Evolutionary conservation across 1,140 invertebrate species (phyloP), one percentile per base, ranked within the genome.

Genomic region (Oncopeltus fasciatus): DNA sequence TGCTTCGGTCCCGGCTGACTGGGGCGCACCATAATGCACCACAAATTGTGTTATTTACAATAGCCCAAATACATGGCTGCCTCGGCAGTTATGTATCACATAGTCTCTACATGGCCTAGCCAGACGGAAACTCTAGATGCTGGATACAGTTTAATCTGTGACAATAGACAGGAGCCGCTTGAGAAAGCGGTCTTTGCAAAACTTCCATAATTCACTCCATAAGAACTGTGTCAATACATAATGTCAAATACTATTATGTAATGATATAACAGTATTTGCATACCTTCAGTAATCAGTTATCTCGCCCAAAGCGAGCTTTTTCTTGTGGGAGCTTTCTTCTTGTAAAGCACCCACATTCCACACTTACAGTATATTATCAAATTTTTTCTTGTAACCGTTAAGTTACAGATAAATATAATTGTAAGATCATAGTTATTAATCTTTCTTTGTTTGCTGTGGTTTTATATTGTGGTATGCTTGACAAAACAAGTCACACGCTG

Each of bases 201-300:
- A 53, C 49, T 20, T 58, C 24, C 49, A 53, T 53, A 53, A 53
- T 53, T 53, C 49, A 53, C 20, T 49, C 51, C 58, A 60, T 53
- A 51, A 44, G 57, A 29, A 53, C 63, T 43, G 64, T 62, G 59
- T 63, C 57, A 60, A 67, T 67, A 67, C 66, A 67, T 67, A 65
- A 60, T 63, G 66, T 65, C 63, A 53, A 63, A 67, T 67, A 67
- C 66, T 67, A 67, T 67, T 67, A 65, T 67, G 66, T 67, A 67
- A 67, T 65, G 38, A 59, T 33, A 61, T 43, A 56, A 61, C 57
- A 60, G 59, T 61, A 64, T 61, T 61, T 43, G 59, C 63, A 64
- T 59, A 56, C 49, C 49, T 53, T 53, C 49, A 53, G 49, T 53
- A 53, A 53, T 53, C 49, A 53, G 21, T 53, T 53, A 24, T 43